Evolutionary conservation across 2,797 vertebrate species (phyloP).

Genomic region (Gephyroberyx darwinii): DNA sequence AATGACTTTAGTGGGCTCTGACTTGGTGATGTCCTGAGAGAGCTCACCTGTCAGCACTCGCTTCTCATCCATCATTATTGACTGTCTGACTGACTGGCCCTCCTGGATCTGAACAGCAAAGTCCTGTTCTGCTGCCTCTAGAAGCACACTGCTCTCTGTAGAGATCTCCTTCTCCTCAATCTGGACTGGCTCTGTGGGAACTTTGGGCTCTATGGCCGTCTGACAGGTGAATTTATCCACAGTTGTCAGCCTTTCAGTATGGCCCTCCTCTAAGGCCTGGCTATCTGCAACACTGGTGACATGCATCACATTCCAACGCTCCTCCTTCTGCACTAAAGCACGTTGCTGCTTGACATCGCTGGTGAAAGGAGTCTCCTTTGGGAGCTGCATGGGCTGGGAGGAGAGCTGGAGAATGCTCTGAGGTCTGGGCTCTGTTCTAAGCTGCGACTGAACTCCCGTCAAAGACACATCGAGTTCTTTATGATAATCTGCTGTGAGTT

Average conservation of each 20-base stretch:
- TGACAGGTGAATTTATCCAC: constrained; percentile 74
- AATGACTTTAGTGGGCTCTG: constrained; percentile 64
- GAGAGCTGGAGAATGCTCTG: constrained; percentile 79
- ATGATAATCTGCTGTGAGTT: constrained; percentile 79
- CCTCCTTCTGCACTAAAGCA: constrained; percentile 85
- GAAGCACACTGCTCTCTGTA: constrained; percentile 79
- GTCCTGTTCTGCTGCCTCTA: constrained; percentile 84
- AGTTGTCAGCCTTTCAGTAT: constrained; percentile 75
- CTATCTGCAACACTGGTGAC: constrained; percentile 79
- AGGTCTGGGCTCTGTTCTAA: constrained; percentile 74
- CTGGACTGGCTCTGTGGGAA: constrained; percentile 79
- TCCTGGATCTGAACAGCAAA: constrained; percentile 86
- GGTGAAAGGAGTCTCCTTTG: constrained; percentile 82
- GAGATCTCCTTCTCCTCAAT: constrained; percentile 78
- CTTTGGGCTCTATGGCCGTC: constrained; percentile 76
- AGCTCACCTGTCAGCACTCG: constrained; percentile 81
- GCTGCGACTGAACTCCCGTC: constrained; percentile 68
- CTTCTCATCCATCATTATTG: constrained; percentile 87
- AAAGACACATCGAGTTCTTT: constrained; percentile 75
- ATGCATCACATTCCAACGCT: constrained; percentile 80
- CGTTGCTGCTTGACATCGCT: constrained; percentile 79
- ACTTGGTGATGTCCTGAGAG: constrained; percentile 69
- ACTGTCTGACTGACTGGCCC: constrained; percentile 86
- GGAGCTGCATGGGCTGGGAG: constrained; percentile 77
- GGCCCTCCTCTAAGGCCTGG: constrained; percentile 77